Percentiles rank a stretch among this genome's conserved stretches.
Evolutionary conservation across 2,797 vertebrate genomes (phyloP).

Genomic region (Dallia pectoralis): DNA sequence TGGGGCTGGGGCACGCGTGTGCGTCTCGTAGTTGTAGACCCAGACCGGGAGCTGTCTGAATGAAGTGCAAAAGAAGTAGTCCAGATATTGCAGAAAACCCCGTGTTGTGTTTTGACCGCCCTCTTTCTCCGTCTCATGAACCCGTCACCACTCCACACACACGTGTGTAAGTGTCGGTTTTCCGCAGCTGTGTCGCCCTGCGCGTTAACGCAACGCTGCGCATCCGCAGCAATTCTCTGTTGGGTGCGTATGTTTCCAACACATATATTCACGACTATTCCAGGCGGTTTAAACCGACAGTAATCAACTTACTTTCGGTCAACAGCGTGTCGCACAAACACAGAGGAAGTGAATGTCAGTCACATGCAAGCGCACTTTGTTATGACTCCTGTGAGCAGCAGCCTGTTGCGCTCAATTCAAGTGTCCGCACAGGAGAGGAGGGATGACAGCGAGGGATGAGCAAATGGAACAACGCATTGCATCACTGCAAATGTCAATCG

Average conservation of each 20-base stretch:
- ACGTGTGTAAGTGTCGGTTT: neutral
- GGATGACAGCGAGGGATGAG: neutral
- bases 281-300: neutral
- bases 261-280: neutral
- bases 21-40: constrained; percentile 5
- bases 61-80: constrained; percentile 27
- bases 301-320: neutral
- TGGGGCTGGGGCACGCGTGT: constrained; percentile 59
- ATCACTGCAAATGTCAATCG: neutral
- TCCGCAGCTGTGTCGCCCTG: constrained; percentile 12
- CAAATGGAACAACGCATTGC: neutral
- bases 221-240: neutral
- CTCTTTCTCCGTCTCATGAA: constrained; percentile 48
- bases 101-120: constrained; percentile 55
- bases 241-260: constrained; percentile 1
- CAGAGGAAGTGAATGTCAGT: neutral
- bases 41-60: constrained; percentile 8
- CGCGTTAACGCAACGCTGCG: constrained; percentile 40
- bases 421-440: constrained; percentile 19
- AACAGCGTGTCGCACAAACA: neutral
- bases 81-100: constrained; percentile 27
- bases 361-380: constrained; percentile 14
- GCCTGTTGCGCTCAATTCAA: constrained; percentile 56
- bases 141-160: constrained; percentile 10
- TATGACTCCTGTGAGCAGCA: neutral